Evolutionary conservation across 2,797 vertebrate species (phyloP), one percentile per base, ranked within the genome.

Genomic region (Sebastes iracundus): DNA sequence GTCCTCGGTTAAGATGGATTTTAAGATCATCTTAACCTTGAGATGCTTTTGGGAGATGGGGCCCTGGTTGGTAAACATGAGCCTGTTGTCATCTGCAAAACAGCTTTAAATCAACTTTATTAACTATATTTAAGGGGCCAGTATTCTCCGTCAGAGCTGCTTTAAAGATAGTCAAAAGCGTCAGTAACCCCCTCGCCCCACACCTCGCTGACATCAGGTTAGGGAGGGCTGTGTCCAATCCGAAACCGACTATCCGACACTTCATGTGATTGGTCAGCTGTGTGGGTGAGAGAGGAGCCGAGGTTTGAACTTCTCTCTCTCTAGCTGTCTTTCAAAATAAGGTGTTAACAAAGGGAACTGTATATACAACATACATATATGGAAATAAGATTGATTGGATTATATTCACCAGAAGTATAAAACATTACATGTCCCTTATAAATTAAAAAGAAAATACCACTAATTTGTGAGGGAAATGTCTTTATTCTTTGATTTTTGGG

Each of bases 161-260:
- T 65, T 65, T 25, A 7, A 2, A 3, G 27, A 60, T 46, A 5
- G 22, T 42, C 8, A 4, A 42, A 64, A 25, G 13, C 14, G 18
- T 11, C 10, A 11, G 14, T 16, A 42, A 65, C 13, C 22, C 38
- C 38, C 38, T 42, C 38, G 6, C 38, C 38, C 6, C 38, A 42
- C 38, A 42, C 13, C 0, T 22, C 0, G 38, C n/a, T 7, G 1
- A 18, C 14, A 3, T 65, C 23, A 18, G 14, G 18, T 35, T 38
- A 23, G 33, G 12, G 33, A 9, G 9, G 4, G 33, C 61, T 42
- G 35, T 32, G 8, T 18, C n/a, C 13, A 35, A 18, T 49, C 46
- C 18, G 0, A 49, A 49, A 49, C 25, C 20, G 42, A n/a, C 6
- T 9, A 25, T 42, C 25, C 0, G 11, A 42, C 14, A 27, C 38